phyloP scores from a whole-genome alignment of 2,113 vertebrate species.

The Gymnarchus niloticus region DNA sequence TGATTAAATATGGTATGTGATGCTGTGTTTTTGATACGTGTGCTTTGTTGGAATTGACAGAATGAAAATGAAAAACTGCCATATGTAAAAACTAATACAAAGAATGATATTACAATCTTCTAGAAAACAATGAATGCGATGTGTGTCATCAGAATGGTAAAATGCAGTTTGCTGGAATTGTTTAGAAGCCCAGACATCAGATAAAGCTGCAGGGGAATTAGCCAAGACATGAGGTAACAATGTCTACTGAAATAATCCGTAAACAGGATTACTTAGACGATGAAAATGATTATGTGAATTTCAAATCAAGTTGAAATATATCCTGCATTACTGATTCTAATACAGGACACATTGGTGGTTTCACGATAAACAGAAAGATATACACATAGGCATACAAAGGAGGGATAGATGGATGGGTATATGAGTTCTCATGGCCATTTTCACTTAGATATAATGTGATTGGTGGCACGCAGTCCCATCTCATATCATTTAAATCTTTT shows the following conservation, averaged over 20 bases:
- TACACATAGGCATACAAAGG: not conserved
- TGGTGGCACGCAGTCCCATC: not conserved
- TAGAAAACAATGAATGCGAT: not conserved
- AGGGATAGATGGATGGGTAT: not conserved
- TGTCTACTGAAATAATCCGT: not conserved
- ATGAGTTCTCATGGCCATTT: not conserved
- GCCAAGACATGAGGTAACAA: not conserved
- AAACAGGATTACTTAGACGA: not conserved
- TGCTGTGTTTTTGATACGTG: not conserved
- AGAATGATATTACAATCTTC: not conserved
- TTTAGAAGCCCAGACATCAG: not conserved
- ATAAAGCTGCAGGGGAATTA: constrained; percentile 3
- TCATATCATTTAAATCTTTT: not conserved
- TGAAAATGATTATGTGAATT: not conserved
- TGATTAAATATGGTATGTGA: not conserved
- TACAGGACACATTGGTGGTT: too few species aligned
- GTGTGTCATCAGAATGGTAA: not conserved
- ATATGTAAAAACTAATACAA: not conserved
- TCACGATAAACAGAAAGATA: not conserved
- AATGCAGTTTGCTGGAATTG: not conserved
- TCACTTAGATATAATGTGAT: not conserved
- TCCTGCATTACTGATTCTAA: not conserved
- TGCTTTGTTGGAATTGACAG: not conserved
- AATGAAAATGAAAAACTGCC: not conserved
- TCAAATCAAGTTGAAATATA: not conserved